Conservation (phyloP, 2,797 vertebrate genomes). For the Aeoliscus strigatus region DNA sequence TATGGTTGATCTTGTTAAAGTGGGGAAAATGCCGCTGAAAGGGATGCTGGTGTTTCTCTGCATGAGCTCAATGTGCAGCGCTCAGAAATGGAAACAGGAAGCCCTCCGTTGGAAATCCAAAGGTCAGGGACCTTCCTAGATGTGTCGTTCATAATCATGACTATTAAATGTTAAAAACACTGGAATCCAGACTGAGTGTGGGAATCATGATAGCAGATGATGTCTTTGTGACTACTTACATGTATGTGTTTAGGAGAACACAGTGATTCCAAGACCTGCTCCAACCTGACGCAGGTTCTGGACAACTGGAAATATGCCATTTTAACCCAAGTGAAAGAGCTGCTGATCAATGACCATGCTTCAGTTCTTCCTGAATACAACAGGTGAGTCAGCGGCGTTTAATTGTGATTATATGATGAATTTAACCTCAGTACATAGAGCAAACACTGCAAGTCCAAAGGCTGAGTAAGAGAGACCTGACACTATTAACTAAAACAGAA, state of each 20-base stretch:
- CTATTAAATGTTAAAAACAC: neutral
- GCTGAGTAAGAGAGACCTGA: conserved; percentile 9
- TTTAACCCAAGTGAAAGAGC: conserved; percentile 79
- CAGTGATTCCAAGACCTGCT: conserved; percentile 66
- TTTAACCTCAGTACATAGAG: neutral
- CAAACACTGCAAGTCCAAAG: neutral
- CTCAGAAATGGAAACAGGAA: conserved; percentile 67
- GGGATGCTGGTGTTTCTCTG: conserved; percentile 60
- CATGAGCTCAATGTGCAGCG: conserved; percentile 52
- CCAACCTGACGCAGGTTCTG: conserved; percentile 84
- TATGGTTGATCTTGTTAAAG: conserved; percentile 6
- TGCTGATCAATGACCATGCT: conserved; percentile 81
- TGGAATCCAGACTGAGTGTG: neutral
- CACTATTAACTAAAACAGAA: conserved; percentile 7
- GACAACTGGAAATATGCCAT: conserved; percentile 92
- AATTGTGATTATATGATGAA: neutral
- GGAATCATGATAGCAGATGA: neutral
- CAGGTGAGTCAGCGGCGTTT: conserved; percentile 66
- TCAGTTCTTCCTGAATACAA: conserved; percentile 84
- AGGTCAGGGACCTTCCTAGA: conserved; percentile 60
- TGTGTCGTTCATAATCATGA: neutral
- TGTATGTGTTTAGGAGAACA: conserved; percentile 47
- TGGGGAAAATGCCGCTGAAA: conserved; percentile 44
- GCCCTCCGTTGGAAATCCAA: conserved; percentile 48
- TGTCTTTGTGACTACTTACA: neutral